Percentiles rank a stretch among this genome's conserved stretches.
phyloP scores from a whole-genome alignment of 2,888 invertebrate genomes.

The Rhimphoctona megacephalus region DNA sequence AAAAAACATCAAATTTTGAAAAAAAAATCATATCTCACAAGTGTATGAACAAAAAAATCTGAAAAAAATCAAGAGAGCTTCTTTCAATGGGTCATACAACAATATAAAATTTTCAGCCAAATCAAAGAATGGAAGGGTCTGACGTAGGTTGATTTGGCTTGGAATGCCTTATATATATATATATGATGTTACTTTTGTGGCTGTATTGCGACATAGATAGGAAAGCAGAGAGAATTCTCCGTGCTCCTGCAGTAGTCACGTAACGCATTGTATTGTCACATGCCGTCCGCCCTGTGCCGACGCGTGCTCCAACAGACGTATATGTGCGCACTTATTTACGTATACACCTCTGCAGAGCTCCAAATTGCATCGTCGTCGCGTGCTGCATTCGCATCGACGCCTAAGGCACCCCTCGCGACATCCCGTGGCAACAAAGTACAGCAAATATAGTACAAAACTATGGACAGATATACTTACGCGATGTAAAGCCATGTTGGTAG shows the following conservation, averaged over 20 bases:
- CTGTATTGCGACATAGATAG: constrained; percentile 49
- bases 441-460: not conserved
- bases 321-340: constrained; percentile 4
- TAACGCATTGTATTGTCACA: constrained; percentile 80
- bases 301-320: constrained; percentile 37
- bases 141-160: too few species aligned
- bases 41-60: too few species aligned
- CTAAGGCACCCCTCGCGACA: constrained; percentile 53
- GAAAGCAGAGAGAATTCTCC: constrained; percentile 71
- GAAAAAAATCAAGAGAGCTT: too few species aligned
- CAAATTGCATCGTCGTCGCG: constrained; percentile 82
- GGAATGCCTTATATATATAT: constrained; percentile 41
- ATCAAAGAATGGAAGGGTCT: too few species aligned
- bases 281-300: constrained; percentile 71
- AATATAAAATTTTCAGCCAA: too few species aligned
- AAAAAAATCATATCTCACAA: too few species aligned
- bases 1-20: too few species aligned
- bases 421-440: constrained; percentile 46
- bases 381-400: constrained; percentile 73
- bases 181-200: constrained; percentile 45
- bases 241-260: constrained; percentile 77
- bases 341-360: constrained; percentile 75
- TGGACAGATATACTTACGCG: constrained; percentile 2
- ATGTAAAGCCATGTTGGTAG: constrained; percentile 8
- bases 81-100: too few species aligned